Evolutionary conservation across 2,888 invertebrate species (phyloP).

Genomic region (Petrolisthes cinctipes): DNA sequence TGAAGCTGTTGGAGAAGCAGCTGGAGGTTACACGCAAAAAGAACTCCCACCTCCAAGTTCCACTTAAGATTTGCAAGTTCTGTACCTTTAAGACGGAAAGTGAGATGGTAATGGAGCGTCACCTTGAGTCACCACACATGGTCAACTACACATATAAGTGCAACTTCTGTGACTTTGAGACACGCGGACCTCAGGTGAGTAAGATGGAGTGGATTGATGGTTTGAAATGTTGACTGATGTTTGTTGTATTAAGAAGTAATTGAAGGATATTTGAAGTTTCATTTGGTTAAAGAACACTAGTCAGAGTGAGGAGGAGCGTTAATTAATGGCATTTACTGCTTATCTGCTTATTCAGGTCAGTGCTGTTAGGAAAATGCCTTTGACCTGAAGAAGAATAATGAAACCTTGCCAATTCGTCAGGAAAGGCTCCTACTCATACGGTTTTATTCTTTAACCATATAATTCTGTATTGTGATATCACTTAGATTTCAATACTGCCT

Average conservation of each 20-base stretch:
- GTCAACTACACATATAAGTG: constrained; percentile 82
- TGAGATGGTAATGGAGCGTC: constrained; percentile 83
- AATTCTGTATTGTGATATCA: no score
- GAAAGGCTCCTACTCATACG: no score
- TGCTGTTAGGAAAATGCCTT: no score
- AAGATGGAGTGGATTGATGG: background rate
- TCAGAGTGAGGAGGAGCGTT: no score
- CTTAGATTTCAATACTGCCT: no score
- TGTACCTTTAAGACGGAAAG: constrained; percentile 93
- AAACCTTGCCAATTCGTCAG: no score
- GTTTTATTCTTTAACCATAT: no score
- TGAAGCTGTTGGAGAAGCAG: constrained; percentile 85
- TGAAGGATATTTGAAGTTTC: background rate
- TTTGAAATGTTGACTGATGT: background rate
- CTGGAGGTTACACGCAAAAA: constrained; percentile 88
- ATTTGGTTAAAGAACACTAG: background rate
- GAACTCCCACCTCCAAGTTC: constrained; percentile 82
- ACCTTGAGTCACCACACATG: constrained; percentile 92
- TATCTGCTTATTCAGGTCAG: no score
- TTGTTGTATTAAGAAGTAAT: background rate
- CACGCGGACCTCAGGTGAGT: constrained; percentile 81
- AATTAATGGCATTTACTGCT: no score
- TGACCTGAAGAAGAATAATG: no score
- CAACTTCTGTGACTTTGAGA: constrained; percentile 85
- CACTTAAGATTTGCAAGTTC: constrained; percentile 84